phyloP scores from a whole-genome alignment of 2,113 vertebrate genomes.

The Campylorhamphus procurvoides region DNA sequence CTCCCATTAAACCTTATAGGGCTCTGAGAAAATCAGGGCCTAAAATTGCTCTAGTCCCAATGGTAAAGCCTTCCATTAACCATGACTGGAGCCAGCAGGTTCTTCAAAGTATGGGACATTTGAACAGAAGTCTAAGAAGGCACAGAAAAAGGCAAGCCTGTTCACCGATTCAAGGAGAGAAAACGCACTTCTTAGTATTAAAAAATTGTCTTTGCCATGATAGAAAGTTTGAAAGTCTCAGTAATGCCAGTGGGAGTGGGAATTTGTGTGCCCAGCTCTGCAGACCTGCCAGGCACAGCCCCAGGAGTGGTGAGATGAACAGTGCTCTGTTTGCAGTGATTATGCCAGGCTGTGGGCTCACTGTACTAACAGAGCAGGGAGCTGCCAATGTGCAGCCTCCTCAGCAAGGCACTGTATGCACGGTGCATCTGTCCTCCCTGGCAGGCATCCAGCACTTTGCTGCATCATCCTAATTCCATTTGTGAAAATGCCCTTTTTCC shows the following conservation, averaged over 20 bases:
- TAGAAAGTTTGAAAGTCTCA: constrained; percentile 11
- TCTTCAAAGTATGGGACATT: background rate
- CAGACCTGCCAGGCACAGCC: background rate
- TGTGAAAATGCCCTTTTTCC: constrained; percentile 30
- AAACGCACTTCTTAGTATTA: background rate
- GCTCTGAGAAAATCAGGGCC: background rate
- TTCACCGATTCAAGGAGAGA: constrained; percentile 5
- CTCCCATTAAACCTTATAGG: background rate
- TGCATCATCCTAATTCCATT: constrained; percentile 1
- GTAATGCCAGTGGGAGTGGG: background rate
- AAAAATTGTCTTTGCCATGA: background rate
- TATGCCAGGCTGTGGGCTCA: background rate
- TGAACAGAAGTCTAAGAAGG: background rate
- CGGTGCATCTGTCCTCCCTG: constrained; percentile 5
- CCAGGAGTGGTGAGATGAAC: constrained; percentile 17
- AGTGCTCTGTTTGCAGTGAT: constrained; percentile 54
- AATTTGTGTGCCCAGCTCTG: background rate
- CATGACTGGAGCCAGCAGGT: background rate
- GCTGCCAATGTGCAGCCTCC: background rate
- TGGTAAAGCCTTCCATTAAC: background rate
- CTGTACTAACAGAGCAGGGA: background rate
- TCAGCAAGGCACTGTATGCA: background rate
- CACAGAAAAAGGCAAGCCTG: background rate
- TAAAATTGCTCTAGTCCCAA: background rate
- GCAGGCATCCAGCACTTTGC: background rate